Percentiles rank a stretch among this genome's conserved stretches.
Evolutionary conservation across 2,113 vertebrate species (phyloP).

Genomic region (Ptilonorhynchus violaceus): DNA sequence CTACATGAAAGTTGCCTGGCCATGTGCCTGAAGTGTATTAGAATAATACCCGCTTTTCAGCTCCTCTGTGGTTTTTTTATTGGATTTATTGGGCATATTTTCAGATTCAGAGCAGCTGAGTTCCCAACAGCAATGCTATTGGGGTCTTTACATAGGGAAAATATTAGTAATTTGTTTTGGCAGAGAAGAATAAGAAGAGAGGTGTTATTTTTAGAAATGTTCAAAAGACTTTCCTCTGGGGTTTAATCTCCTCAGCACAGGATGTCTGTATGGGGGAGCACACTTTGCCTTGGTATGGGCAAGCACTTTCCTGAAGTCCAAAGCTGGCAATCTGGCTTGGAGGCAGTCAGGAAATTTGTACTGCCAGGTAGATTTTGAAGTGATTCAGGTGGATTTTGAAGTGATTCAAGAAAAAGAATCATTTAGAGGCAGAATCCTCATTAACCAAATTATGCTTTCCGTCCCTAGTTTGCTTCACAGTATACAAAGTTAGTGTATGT

Average conservation of each 20-base stretch:
- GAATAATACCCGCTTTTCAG: background rate
- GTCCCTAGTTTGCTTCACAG: background rate
- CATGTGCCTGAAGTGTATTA: background rate
- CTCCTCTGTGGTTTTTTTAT: background rate
- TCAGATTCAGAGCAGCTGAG: background rate
- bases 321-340: background rate
- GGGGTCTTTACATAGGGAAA: background rate
- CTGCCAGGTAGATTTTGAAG: background rate
- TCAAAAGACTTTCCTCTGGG: background rate
- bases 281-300: background rate
- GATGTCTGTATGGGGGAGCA: background rate
- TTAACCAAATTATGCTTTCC: background rate
- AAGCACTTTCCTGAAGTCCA: background rate
- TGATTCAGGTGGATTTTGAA: background rate
- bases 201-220: background rate
- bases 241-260: background rate
- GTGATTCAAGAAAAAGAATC: background rate
- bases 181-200: background rate
- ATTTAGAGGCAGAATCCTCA: background rate
- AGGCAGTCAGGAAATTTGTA: background rate
- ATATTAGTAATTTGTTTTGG: background rate
- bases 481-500: background rate
- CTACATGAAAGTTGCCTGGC: background rate
- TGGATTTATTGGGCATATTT: background rate
- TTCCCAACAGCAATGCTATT: background rate